Conservation (phyloP, 2,888 invertebrate species). For the Helleia helle region DNA sequence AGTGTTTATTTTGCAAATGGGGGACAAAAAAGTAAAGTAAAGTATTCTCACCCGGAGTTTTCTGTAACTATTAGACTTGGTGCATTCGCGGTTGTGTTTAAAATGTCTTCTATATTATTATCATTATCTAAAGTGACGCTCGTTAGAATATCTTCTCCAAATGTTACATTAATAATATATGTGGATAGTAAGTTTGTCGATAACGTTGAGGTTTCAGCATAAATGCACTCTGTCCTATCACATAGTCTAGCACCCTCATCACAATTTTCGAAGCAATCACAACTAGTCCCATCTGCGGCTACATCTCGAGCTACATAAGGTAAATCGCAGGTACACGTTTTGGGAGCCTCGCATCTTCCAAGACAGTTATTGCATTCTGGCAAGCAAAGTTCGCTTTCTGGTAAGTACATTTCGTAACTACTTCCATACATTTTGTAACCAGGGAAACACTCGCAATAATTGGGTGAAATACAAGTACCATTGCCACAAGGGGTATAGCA, state of each 20-base stretch:
- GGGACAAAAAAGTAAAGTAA: no score
- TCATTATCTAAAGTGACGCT: neutral
- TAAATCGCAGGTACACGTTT: slow-evolving; percentile 43
- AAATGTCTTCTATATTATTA: neutral
- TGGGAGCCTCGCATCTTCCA: slow-evolving; percentile 23
- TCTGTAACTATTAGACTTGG: neutral
- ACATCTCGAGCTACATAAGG: slow-evolving; percentile 19
- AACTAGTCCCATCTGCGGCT: slow-evolving; percentile 12
- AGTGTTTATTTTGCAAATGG: no score
- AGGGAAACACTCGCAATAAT: slow-evolving; percentile 33
- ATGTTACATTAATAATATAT: neutral
- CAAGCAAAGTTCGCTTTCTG: slow-evolving; percentile 17
- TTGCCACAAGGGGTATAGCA: slow-evolving; percentile 31
- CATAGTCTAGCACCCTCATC: slow-evolving; percentile 13
- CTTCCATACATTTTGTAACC: slow-evolving; percentile 22
- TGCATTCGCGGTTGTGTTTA: neutral
- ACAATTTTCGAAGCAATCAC: slow-evolving; percentile 16
- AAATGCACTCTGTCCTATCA: slow-evolving; percentile 16
- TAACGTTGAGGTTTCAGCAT: slow-evolving; percentile 2
- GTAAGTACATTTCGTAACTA: slow-evolving; percentile 5
- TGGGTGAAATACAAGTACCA: slow-evolving; percentile 37
- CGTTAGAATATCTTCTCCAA: neutral
- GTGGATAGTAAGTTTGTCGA: neutral
- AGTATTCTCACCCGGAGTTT: neutral
- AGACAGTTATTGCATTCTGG: slow-evolving; percentile 23